Conservation (phyloP, 2,113 vertebrate genomes). For the Chiloscyllium plagiosum region DNA sequence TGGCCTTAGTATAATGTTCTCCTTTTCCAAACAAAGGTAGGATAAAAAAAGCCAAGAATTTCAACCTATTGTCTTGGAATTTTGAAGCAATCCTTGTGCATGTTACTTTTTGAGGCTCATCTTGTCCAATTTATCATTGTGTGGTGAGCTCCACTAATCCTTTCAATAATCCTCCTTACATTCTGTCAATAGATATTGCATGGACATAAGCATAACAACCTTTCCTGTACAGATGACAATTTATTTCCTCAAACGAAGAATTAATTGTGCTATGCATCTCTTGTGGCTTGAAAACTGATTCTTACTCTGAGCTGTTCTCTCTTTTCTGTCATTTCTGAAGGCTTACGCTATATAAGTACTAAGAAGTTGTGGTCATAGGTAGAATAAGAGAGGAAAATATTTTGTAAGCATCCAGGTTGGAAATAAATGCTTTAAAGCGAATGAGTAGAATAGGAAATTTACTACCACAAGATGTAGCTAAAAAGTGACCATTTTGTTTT, state of each 20-base stretch:
- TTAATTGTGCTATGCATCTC: neutral
- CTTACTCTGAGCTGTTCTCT: neutral
- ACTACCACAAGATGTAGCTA: neutral
- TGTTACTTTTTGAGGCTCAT: neutral
- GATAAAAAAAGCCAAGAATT: neutral
- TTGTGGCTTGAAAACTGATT: neutral
- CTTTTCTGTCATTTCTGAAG: neutral
- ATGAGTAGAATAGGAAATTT: neutral
- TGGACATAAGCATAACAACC: neutral
- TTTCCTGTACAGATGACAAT: neutral
- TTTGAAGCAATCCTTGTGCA: neutral
- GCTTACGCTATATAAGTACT: neutral
- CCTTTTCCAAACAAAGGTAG: neutral
- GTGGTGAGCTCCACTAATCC: neutral
- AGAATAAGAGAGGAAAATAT: neutral
- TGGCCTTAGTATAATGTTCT: neutral
- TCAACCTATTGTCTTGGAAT: neutral
- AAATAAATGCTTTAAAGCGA: neutral
- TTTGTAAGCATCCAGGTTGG: neutral
- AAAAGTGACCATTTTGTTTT: neutral
- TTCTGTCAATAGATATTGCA: neutral
- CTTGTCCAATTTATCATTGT: neutral
- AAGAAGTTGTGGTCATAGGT: neutral
- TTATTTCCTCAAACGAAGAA: neutral
- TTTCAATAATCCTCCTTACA: neutral